A percentile compares a stretch with the other conserved stretches of the same genome.
phyloP scores from a whole-genome alignment of 2,797 vertebrate species.

The Eremophila alpestris region DNA sequence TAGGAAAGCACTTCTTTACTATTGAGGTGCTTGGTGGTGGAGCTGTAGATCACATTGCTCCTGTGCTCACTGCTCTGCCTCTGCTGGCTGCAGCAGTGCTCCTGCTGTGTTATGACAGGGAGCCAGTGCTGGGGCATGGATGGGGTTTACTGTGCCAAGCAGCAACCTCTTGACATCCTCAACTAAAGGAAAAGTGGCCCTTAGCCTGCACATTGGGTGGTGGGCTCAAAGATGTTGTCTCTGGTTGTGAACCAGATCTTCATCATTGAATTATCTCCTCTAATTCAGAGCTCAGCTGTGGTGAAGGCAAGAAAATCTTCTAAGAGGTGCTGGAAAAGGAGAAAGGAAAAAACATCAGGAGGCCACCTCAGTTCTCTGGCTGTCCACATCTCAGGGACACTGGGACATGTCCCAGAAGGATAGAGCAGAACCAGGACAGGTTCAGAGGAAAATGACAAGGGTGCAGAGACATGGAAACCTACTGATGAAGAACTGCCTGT shows the following conservation, averaged over 20 bases:
- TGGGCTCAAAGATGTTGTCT: neutral
- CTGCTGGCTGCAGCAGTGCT: neutral
- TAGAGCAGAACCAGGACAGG: neutral
- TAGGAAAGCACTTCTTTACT: too few species aligned
- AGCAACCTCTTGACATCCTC: neutral
- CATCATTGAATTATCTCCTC: neutral
- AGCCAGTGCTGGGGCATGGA: neutral
- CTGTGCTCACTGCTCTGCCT: neutral
- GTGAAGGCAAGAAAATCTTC: neutral
- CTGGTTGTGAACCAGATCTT: neutral
- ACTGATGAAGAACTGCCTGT: neutral
- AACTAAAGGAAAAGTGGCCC: rapidly evolving
- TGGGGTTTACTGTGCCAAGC: neutral
- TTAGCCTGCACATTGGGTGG: rapidly evolving
- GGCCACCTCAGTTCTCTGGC: neutral
- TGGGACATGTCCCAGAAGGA: neutral
- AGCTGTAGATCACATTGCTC: neutral
- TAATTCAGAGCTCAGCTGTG: neutral
- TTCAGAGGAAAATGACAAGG: neutral
- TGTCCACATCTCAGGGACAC: neutral
- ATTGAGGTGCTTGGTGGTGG: neutral
- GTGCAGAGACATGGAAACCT: neutral
- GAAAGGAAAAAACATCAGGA: neutral
- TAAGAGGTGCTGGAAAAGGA: neutral
- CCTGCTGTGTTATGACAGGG: neutral